Evolutionary conservation across 2,113 vertebrate genomes (phyloP).

Genomic region (Zootoca vivipara): DNA sequence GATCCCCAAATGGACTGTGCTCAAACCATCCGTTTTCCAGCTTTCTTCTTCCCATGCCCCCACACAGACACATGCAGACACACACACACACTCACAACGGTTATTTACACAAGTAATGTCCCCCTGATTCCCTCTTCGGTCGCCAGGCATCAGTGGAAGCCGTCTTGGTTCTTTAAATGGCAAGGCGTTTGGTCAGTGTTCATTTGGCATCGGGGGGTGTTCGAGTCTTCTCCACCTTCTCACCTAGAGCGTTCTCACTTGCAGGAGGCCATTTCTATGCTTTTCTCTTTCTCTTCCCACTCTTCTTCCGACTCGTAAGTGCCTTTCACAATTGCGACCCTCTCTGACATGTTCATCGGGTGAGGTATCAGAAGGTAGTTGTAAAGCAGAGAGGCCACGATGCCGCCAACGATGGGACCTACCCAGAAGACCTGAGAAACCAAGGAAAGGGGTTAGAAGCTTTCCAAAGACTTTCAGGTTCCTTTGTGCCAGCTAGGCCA

Average conservation of each 20-base stretch:
- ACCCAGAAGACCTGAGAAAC: conserved; percentile 83
- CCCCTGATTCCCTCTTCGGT: not conserved
- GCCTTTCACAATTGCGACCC: conserved; percentile 79
- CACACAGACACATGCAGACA: not conserved
- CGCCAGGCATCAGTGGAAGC: not conserved
- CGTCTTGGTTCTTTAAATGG: conserved; percentile 2
- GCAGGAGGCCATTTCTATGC: conserved; percentile 77
- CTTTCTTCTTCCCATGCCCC: not conserved
- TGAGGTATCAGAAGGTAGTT: conserved; percentile 82
- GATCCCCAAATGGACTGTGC: not conserved
- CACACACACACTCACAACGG: not conserved
- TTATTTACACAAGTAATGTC: conserved; percentile 22
- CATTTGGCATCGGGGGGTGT: not conserved
- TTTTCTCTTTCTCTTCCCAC: conserved; percentile 80
- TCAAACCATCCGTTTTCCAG: not conserved
- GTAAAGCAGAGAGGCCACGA: conserved; percentile 78
- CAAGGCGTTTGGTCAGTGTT: not conserved
- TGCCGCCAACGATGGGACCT: conserved; percentile 78
- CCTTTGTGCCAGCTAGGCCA: not conserved
- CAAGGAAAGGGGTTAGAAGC: not conserved
- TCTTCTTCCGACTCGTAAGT: conserved; percentile 79
- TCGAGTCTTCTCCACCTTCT: not conserved
- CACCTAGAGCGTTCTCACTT: not conserved
- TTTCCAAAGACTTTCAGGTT: not conserved
- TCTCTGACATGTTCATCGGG: conserved; percentile 75